A percentile compares a stretch with the other conserved stretches of the same genome.
These are phyloP conservation scores for Agapornis roseicollis DNA, from an alignment of 2,113 vertebrate genomes.

Conservation along the genomic window DNA sequence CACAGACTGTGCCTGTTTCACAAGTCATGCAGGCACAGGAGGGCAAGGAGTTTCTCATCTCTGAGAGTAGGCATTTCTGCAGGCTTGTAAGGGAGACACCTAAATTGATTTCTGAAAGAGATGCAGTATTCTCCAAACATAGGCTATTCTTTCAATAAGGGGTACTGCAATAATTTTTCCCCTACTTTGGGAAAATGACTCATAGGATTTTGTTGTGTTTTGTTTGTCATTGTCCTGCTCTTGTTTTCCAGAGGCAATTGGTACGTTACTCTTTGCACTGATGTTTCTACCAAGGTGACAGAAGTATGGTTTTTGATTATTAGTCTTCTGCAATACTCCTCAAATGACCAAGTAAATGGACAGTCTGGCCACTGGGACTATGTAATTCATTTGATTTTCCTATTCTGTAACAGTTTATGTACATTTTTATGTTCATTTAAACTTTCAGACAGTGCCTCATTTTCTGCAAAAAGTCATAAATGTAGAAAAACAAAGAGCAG, in stretches of 20 bases:
- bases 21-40: not conserved
- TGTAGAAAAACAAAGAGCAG: not conserved
- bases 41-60: not conserved
- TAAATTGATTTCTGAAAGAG: not conserved
- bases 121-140: fast-evolving
- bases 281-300: not conserved
- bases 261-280: not conserved
- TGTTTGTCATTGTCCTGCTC: not conserved
- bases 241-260: not conserved
- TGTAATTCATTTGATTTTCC: not conserved
- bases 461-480: not conserved
- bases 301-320: not conserved
- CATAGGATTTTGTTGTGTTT: not conserved
- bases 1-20: not conserved
- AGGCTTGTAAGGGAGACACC: not conserved
- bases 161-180: not conserved
- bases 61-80: not conserved
- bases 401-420: not conserved
- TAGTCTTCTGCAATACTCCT: not conserved
- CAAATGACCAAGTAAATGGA: not conserved
- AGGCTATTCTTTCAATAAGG: not conserved
- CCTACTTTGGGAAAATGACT: not conserved
- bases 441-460: not conserved
- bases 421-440: not conserved
- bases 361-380: not conserved